Evolutionary conservation across 1,140 invertebrate species (phyloP), one percentile per base, ranked within the genome.

Genomic region (Acromyrmex echinatior): DNA sequence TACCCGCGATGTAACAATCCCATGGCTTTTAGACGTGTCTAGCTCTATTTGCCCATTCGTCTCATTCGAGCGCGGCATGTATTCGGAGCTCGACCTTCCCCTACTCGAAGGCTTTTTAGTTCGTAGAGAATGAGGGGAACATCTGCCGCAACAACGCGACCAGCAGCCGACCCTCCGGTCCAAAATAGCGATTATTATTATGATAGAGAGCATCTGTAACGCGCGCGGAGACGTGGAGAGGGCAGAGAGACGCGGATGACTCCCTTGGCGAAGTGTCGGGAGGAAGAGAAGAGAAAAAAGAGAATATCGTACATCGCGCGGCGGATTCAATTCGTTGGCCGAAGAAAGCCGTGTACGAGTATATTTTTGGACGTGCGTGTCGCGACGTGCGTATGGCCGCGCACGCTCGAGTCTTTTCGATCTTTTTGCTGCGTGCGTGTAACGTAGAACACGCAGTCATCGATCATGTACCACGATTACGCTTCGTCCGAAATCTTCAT

Each of bases 141-240:
- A 91, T 91, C 90, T 91, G 86, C 65, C 87, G 77, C 76, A 74
- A 74, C 70, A 77, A 62, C 63, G 74, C 60, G 31, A 39, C n/a
- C 60, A 58, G 86, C 84, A 80, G 85, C 80, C 89, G 86, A 90
- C 89, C 89, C 90, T 90, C 78, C 73, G 87, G 56, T 81, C 87
- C 35, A 80, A 91, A 91, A 91, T 91, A 91, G 90, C 86, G 87
- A 91, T 89, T 90, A 90, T 87, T 90, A 90, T 90, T 91, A 91
- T 88, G 88, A 90, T 90, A 79, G 76, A 79, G 76, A 90, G 80
- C 89, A 90, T 91, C 88, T 90, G 89, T 60, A 77, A 58, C n/a
- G 89, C 66, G 78, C 70, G 86, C 86, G 49, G 56, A 70, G 56
- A 70, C 35, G 56, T 56, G 77, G 80, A 25, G n/a, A 62, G 25